Evolutionary conservation across 23 tunicate species (phyloP).

Genomic region (Corella eumyota): DNA sequence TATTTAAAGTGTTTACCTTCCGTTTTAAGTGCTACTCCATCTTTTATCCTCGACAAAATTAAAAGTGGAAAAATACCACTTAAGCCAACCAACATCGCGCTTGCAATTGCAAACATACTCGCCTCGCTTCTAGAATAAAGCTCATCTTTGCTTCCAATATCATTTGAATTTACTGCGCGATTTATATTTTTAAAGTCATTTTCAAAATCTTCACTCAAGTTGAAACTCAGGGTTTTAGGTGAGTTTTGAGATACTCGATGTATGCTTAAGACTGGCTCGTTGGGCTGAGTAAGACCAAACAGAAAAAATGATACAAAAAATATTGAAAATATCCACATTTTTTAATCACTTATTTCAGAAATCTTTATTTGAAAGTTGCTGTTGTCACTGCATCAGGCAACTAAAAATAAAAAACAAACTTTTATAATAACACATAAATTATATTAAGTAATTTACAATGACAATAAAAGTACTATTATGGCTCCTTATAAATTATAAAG

Average conservation of each 20-base stretch:
- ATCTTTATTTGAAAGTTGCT: conserved; percentile 2
- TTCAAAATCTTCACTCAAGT: background rate
- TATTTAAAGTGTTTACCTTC: too few species aligned
- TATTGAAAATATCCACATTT: background rate
- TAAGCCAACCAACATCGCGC: conserved; percentile 59
- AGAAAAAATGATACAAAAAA: background rate
- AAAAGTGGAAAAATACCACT: conserved; percentile 76
- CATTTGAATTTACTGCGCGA: background rate
- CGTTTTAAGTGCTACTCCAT: too few species aligned
- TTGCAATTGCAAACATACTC: conserved; percentile 25
- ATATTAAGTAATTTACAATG: too few species aligned
- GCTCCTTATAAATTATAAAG: too few species aligned
- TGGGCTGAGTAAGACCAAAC: conserved; percentile 16
- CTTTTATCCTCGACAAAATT: conserved; percentile 28
- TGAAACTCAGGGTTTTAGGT: background rate
- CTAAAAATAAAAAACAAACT: too few species aligned
- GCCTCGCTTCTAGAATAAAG: conserved; percentile 29
- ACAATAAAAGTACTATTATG: too few species aligned
- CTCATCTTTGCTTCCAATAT: background rate
- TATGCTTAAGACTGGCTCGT: conserved; percentile 20
- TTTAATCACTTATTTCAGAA: background rate
- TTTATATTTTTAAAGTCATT: background rate
- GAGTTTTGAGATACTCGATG: conserved; percentile 14
- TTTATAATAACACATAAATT: too few species aligned
- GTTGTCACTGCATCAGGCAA: conserved; percentile 74